A percentile compares a stretch with the other conserved stretches of the same genome.
Evolutionary conservation across 1,140 invertebrate genomes (phyloP).

Genomic region (Halotydeus destructor): DNA sequence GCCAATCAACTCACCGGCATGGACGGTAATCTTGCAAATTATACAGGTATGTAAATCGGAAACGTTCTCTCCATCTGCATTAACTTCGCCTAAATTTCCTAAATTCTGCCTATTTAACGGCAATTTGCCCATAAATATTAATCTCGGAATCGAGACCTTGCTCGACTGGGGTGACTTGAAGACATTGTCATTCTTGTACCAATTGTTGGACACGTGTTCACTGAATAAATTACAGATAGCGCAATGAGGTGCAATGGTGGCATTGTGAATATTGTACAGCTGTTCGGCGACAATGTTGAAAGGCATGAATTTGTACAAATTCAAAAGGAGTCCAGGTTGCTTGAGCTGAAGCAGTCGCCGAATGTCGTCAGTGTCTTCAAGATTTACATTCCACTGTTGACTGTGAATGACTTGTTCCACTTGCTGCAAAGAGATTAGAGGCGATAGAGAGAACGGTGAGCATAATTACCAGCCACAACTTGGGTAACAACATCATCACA

Average conservation of each 20-base stretch:
- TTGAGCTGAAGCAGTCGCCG: background rate
- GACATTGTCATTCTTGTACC: constrained; percentile 8
- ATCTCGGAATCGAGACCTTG: constrained; percentile 8
- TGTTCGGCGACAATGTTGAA: constrained; percentile 5
- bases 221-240: constrained; percentile 26
- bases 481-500: constrained; percentile 6
- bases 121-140: constrained; percentile 5
- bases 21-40: constrained; percentile 27
- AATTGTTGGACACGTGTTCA: constrained; percentile 18
- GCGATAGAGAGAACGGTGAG: background rate
- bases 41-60: constrained; percentile 24
- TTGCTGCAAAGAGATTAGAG: background rate
- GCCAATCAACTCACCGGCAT: constrained; percentile 24
- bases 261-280: constrained; percentile 21
- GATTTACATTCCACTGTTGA: background rate
- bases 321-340: background rate
- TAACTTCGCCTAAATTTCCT: constrained; percentile 2
- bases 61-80: constrained; percentile 6
- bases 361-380: background rate
- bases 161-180: constrained; percentile 6
- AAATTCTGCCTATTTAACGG: constrained; percentile 11
- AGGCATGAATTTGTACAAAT: background rate
- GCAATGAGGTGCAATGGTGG: constrained; percentile 24
- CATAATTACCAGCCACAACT: background rate
- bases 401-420: background rate